Base-by-base conservation (phyloP, 1,140 invertebrate species). In the Ditylenchus dipsaci region DNA sequence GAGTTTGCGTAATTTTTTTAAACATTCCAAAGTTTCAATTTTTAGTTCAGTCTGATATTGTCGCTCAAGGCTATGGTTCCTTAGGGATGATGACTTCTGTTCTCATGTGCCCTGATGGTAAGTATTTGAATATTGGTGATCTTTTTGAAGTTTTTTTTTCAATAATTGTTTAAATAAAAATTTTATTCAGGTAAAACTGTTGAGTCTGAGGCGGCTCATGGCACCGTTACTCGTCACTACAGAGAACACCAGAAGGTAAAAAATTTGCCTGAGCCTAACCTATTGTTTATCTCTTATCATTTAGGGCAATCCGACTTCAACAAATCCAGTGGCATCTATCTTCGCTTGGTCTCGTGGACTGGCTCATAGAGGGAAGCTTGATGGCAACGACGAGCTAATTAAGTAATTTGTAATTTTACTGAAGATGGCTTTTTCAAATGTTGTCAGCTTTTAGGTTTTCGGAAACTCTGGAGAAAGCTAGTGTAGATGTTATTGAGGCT, bases 291-390 rank as follows among this genome's bases (percentile, higher is more conserved):
- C 43, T 68, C 5, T 7, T 15, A 63, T 73, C 3, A 38, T 73
- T 63, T 69, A 71, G 69, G 80, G 82, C 11, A 79, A 83, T 49
- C 68, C 71, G 19, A 83, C 80, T 15, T 76, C 73, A 11, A 82
- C 80, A 1, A 82, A 82, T 62, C 82, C 80, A 15, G 78, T 86
- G 83, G 91, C 95, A n/a, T 96, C 93, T 0, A 97, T 97, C 76
- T 97, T 95, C 85, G 95, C 95, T 5, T 97, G 95, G 95, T 94
- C 93, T 0, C 87, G 89, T 76, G 95, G 95, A 58, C 86, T 97
- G 0, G 84, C 90, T 53, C 93, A 97, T 83, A 88, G 95, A 72
- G 94, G 92, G 33, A 93, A 95, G 81, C 85, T 97, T 26, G 95
- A 97, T 79, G 87, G 90, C 53, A 97, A 97, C 78, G 71, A 78